Percentiles rank a stretch among this genome's conserved stretches.
Conservation (phyloP, 2,888 invertebrate species). For the Petrolisthes manimaculis region DNA sequence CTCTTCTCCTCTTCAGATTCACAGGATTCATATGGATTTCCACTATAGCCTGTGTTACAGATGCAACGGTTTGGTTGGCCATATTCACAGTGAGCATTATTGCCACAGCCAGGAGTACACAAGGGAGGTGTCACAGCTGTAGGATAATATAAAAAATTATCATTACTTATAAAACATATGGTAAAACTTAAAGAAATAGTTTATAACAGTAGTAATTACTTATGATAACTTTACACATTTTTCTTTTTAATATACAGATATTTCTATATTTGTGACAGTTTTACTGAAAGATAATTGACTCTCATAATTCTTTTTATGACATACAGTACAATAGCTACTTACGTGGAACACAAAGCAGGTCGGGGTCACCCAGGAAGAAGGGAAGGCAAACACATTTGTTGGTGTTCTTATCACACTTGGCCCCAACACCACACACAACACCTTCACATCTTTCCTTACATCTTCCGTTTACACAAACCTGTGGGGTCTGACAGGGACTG, state of each 20-base stretch:
- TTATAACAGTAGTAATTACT: neutral
- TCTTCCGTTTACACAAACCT: slow-evolving; percentile 87
- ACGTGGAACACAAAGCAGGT: slow-evolving; percentile 79
- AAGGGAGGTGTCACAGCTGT: slow-evolving; percentile 82
- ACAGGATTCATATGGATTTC: slow-evolving; percentile 90
- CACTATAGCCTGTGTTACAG: slow-evolving; percentile 85
- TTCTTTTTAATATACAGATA: neutral
- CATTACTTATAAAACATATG: neutral
- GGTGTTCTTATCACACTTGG: slow-evolving; percentile 83
- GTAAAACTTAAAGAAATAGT: neutral
- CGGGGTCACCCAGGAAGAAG: slow-evolving; percentile 89
- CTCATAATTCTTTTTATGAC: no score
- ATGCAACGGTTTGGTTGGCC: slow-evolving; percentile 78
- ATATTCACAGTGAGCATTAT: slow-evolving; percentile 86
- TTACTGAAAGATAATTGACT: no score
- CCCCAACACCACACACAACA: slow-evolving; percentile 88
- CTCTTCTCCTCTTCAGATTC: slow-evolving; percentile 77
- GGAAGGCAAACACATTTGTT: slow-evolving; percentile 89
- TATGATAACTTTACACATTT: neutral
- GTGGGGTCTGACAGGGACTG: slow-evolving; percentile 82
- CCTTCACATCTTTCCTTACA: slow-evolving; percentile 91
- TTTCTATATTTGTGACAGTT: no score
- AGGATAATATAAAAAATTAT: slow-evolving; percentile 68
- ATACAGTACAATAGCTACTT: slow-evolving; percentile 72
- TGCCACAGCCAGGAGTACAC: slow-evolving; percentile 84